A percentile compares a stretch with the other conserved stretches of the same genome.
Conservation (phyloP, 1,140 invertebrate genomes). For the Prorops nasuta region DNA sequence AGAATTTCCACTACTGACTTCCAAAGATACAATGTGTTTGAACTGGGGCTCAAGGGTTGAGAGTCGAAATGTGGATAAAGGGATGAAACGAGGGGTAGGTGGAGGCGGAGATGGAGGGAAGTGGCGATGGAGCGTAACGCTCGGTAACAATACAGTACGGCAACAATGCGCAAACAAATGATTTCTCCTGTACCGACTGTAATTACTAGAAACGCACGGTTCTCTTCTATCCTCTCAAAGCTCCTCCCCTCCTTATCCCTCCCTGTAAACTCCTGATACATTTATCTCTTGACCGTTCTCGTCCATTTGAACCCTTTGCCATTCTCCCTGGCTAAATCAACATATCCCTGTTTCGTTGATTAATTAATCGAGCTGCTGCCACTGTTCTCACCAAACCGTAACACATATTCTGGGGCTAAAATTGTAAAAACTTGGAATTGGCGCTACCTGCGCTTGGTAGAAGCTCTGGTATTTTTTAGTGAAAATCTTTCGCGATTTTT, state of each 20-base stretch:
- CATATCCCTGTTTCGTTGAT: slow-evolving; percentile 37
- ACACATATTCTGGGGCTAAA: too few species aligned
- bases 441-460: too few species aligned
- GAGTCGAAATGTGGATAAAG: not conserved
- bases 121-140: slow-evolving; percentile 23
- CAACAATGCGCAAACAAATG: slow-evolving; percentile 51
- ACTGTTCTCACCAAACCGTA: too few species aligned
- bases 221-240: slow-evolving; percentile 5
- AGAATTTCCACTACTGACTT: too few species aligned
- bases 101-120: slow-evolving; percentile 8
- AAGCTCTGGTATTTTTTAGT: too few species aligned
- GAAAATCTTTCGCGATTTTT: too few species aligned
- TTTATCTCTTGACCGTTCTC: slow-evolving; percentile 9
- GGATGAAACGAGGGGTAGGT: slow-evolving; percentile 3
- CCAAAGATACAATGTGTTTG: slow-evolving; percentile 25
- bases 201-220: slow-evolving; percentile 38
- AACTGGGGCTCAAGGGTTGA: slow-evolving; percentile 4
- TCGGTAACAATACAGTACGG: slow-evolving; percentile 45
- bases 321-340: slow-evolving; percentile 38
- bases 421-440: too few species aligned
- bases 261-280: not conserved
- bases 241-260: not conserved
- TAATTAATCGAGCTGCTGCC: too few species aligned
- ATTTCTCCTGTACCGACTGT: slow-evolving; percentile 41
- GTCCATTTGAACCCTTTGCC: slow-evolving; percentile 8